Base-by-base conservation (phyloP, 1,140 invertebrate genomes). In the Lepidurus apus region DNA sequence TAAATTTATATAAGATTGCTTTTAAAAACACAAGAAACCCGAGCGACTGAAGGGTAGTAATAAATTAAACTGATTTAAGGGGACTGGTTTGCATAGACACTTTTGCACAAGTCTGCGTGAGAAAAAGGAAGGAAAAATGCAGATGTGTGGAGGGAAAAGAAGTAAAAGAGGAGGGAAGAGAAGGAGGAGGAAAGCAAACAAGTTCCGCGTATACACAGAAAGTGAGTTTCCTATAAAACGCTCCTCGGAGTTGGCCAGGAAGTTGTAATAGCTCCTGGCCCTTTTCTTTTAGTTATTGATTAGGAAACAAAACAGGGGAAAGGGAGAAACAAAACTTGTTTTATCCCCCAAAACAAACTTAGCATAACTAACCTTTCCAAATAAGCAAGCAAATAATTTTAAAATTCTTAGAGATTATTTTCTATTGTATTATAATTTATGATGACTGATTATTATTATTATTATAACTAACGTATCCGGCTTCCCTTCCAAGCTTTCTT, bases 261-360 rank as follows among this genome's bases (percentile, higher is more conserved):
- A 65, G 53, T 65, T 65, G 53, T 65, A 65, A 65, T 65, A 65
- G 53, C 53, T 65, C 21, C 53, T 65, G 53, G 53, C 21, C 21
- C 53, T 21, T 65, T 65, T 65, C 53, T 65, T 65, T 21, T 65
- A 21, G 21, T 21, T 65, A 65, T 65, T 65, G 53, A 65, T 65
- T 65, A 65, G 53, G 53, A 65, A 65, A 65, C 53, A 65, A n/a
- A 21, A 65, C 4, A 65, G 53, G 17, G 53, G 53, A 65, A 65
- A 65, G n/a, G 17, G 53, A 9, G 21, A 65, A 65, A 65, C 53
- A 65, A 21, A 65, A 65, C 53, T 65, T 65, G n/a, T 65, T 13
- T 7, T 4, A 10, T 65, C 0, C 53, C 53, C 17, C 53, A n/a
- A 65, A 17, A 21, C 17, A 13, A 65, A n/a, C 53, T 3, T 34